Percentiles rank a stretch among this genome's conserved stretches.
These are phyloP conservation scores for Zophobas morio DNA, from an alignment of 1,140 invertebrate species.

Conservation along the genomic window DNA sequence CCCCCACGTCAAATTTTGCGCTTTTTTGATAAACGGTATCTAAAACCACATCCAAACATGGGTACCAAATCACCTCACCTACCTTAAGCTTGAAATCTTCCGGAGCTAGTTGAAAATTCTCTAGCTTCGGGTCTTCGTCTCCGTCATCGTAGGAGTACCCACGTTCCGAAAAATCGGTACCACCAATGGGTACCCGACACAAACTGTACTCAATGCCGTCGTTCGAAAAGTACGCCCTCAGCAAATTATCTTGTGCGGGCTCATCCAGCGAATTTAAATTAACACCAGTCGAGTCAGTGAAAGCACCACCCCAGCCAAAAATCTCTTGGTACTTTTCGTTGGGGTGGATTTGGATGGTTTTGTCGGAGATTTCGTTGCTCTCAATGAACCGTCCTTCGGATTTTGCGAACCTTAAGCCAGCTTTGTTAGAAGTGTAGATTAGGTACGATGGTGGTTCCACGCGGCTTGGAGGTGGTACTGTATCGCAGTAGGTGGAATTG, in stretches of 20 bases:
- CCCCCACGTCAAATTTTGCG: slow-evolving; percentile 53
- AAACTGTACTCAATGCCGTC: slow-evolving; percentile 83
- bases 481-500: slow-evolving; percentile 88
- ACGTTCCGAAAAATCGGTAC: slow-evolving; percentile 83
- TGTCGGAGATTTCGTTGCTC: neutral
- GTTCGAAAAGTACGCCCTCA: slow-evolving; percentile 69
- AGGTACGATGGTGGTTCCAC: slow-evolving; percentile 68
- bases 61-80: slow-evolving; percentile 7
- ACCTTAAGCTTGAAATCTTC: slow-evolving; percentile 67
- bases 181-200: slow-evolving; percentile 85
- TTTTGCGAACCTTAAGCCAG: slow-evolving; percentile 70
- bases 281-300: slow-evolving; percentile 88
- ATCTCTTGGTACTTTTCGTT: slow-evolving; percentile 72
- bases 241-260: slow-evolving; percentile 72
- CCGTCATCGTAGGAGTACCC: slow-evolving; percentile 80
- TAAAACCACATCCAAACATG: slow-evolving; percentile 50
- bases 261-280: slow-evolving; percentile 76
- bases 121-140: slow-evolving; percentile 60
- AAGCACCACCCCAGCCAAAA: slow-evolving; percentile 88
- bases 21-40: slow-evolving; percentile 66
- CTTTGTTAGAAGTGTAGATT: slow-evolving; percentile 73
- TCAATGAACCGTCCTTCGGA: slow-evolving; percentile 58
- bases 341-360: slow-evolving; percentile 63
- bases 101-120: slow-evolving; percentile 64
- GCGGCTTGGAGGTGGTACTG: slow-evolving; percentile 68